Percentiles rank a stretch among this genome's conserved stretches.
Conservation (phyloP, 2,888 invertebrate species). For the Euzophera pinguis region DNA sequence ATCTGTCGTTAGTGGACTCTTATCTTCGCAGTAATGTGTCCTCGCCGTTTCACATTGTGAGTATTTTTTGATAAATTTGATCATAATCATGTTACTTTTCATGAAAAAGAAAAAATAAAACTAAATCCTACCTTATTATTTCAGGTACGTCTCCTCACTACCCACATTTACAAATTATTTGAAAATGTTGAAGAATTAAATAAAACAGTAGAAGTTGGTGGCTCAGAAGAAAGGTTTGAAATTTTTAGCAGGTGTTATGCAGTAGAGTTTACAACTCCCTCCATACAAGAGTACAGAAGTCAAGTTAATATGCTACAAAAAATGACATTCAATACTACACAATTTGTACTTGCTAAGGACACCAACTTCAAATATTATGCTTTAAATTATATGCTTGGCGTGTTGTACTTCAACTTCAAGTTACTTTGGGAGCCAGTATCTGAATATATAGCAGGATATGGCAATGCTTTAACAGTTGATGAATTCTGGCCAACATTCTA, state of each 20-base stretch:
- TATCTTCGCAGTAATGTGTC: constrained; percentile 81
- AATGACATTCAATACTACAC: constrained; percentile 82
- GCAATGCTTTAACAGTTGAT: constrained; percentile 78
- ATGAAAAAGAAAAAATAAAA: too few species aligned
- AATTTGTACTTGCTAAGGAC: constrained; percentile 77
- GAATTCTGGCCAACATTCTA: constrained; percentile 87
- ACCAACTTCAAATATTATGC: constrained; percentile 82
- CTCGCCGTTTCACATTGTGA: constrained; percentile 84
- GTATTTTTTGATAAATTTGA: constrained; percentile 27
- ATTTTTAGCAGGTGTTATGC: constrained; percentile 84
- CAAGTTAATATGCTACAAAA: constrained; percentile 87
- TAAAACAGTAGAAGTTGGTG: constrained; percentile 48
- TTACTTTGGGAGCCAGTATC: constrained; percentile 92
- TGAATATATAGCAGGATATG: constrained; percentile 87
- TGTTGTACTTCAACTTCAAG: constrained; percentile 92
- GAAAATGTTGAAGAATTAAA: constrained; percentile 75
- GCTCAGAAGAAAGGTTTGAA: constrained; percentile 64
- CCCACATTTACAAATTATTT: constrained; percentile 87
- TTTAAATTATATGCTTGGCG: constrained; percentile 89
- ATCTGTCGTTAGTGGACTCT: constrained; percentile 70
- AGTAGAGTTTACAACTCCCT: constrained; percentile 85
- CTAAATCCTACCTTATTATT: constrained; percentile 31
- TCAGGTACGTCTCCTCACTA: constrained; percentile 84
- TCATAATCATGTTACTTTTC: too few species aligned
- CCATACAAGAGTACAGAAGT: constrained; percentile 89